Evolutionary conservation across 1,140 invertebrate species (phyloP), one percentile per base, ranked within the genome.

Genomic region (Drosophila paulistorum): DNA sequence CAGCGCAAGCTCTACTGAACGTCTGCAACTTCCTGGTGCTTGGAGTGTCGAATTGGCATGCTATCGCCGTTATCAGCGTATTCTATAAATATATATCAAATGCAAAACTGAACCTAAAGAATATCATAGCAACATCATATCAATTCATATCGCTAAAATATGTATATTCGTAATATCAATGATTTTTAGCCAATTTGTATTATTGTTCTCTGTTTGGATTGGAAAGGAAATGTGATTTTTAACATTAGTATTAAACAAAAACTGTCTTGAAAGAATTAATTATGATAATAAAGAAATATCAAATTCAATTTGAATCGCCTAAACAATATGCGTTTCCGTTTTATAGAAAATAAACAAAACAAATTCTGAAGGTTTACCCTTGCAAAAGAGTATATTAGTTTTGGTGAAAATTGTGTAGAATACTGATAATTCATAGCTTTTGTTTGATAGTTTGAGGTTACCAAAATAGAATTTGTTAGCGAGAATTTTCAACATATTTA

Each of bases 111-210:
- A 89, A 89, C 84, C 84, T 81, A 84, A 90, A 81, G 85, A 89
- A 89, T 89, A 89, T 89, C 84, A 89, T 89, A 84, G 84, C 85
- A 89, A 89, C 85, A 90, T 90, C 84, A 89, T 89, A 89, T 89
- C 84, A 89, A 90, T 60, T 77, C 84, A 89, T 89, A 89, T 89
- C 84, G 77, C 77, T 80, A 54, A 80, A 87, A 87, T 41, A 48
- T 30, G 30, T 51, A 51, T 51, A 51, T 51, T 48, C 45, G 45
- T 51, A 23, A 51, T 74, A 48, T 39, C 68, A 74, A 72, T 71
- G 51, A 65, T 51, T 51, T 51, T 71, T 74, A 89, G 65, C 30
- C 33, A 70, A 83, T 65, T 72, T 65, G 17, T 59, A 64, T 17
- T 14, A 51, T 65, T 59, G 42, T 60, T 60, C 41, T 17, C 26